phyloP scores from a whole-genome alignment of 23 tunicate genomes.

The Clavelina lepadiformis region DNA sequence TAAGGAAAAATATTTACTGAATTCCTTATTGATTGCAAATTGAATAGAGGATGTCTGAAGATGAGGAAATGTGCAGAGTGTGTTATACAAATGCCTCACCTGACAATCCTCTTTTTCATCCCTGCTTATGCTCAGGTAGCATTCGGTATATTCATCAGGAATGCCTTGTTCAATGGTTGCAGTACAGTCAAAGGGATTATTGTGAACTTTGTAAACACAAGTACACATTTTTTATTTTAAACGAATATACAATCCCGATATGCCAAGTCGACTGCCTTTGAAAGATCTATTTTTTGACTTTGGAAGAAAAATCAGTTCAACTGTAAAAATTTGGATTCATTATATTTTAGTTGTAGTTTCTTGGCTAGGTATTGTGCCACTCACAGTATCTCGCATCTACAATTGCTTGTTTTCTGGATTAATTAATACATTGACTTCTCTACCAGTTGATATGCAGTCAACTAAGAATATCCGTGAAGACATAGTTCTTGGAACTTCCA shows the following conservation, averaged over 20 bases:
- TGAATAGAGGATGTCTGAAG: too few species aligned
- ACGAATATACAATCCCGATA: slow-evolving; percentile 84
- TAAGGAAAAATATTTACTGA: too few species aligned
- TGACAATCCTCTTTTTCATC: slow-evolving; percentile 72
- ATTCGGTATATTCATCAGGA: slow-evolving; percentile 84
- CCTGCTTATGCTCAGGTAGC: slow-evolving; percentile 90
- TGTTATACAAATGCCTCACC: slow-evolving; percentile 57
- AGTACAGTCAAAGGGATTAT: slow-evolving; percentile 67
- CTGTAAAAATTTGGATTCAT: slow-evolving; percentile 81
- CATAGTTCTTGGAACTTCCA: slow-evolving; percentile 49
- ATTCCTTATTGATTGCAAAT: too few species aligned
- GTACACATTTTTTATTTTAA: slow-evolving; percentile 80
- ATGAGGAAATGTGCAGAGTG: slow-evolving; percentile 78
- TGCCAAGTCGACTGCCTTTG: slow-evolving; percentile 67
- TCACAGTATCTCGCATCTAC: slow-evolving; percentile 55
- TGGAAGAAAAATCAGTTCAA: slow-evolving; percentile 40
- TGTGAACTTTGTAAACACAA: slow-evolving; percentile 90
- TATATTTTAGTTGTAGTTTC: slow-evolving; percentile 85
- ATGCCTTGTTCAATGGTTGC: slow-evolving; percentile 58
- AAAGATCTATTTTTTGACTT: slow-evolving; percentile 56
- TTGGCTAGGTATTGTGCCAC: slow-evolving; percentile 87
- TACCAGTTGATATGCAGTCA: slow-evolving; percentile 71
- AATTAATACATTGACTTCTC: slow-evolving; percentile 29
- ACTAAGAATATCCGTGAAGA: slow-evolving; percentile 48
- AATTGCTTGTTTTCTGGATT: slow-evolving; percentile 65